Percentiles rank a stretch among this genome's conserved stretches.
These are phyloP conservation scores for Resseliella maxima DNA, from an alignment of 2,888 invertebrate genomes.

Conservation along the genomic window DNA sequence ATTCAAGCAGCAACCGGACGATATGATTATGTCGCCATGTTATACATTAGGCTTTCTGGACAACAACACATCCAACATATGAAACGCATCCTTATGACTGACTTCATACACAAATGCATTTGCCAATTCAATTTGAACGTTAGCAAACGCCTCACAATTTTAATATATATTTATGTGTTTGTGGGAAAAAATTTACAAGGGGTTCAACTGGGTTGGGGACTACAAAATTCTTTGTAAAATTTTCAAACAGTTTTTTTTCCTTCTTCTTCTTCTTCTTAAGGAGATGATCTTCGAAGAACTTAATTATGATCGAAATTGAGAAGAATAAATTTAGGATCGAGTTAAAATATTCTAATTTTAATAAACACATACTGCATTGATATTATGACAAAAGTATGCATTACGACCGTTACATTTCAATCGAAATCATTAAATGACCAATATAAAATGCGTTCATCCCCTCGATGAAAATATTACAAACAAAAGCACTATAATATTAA, in stretches of 20 bases:
- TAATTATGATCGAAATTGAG: no score
- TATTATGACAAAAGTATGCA: no score
- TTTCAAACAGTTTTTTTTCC: no score
- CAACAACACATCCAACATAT: neutral
- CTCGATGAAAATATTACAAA: neutral
- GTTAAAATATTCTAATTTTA: no score
- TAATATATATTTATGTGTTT: slow-evolving; percentile 23
- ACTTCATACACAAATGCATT: slow-evolving; percentile 10
- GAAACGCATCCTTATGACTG: neutral
- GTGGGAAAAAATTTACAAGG: neutral
- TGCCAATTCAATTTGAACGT: slow-evolving; percentile 34
- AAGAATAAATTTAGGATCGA: no score
- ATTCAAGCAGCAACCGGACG: neutral
- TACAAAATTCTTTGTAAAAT: no score
- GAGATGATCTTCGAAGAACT: no score
- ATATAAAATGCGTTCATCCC: neutral
- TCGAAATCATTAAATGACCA: neutral
- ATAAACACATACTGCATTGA: no score
- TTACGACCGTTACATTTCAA: no score
- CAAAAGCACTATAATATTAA: slow-evolving; percentile 26
- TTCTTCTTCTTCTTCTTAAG: no score
- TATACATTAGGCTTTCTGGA: neutral
- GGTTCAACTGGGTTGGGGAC: no score
- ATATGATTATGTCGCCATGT: slow-evolving; percentile 4
- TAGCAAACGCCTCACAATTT: neutral